Percentiles rank a stretch among this genome's conserved stretches.
phyloP scores from a whole-genome alignment of 2,888 invertebrate genomes.

The Drosophila basisetae region DNA sequence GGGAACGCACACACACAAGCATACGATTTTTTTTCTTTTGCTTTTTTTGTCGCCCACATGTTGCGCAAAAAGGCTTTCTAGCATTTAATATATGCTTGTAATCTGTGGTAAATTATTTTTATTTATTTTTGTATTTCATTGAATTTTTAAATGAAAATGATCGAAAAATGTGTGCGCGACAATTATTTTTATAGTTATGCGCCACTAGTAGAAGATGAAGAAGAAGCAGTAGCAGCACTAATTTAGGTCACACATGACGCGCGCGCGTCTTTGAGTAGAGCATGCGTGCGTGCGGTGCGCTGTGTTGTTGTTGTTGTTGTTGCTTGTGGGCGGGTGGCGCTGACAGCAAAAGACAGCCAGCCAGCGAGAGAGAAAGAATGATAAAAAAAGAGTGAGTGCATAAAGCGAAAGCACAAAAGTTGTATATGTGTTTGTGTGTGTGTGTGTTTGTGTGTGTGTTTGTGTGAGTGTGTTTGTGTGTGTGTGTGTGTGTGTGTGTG shows the following conservation, averaged over 20 bases:
- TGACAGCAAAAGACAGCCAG: neutral
- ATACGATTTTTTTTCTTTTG: neutral
- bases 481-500: too few relatives aligned
- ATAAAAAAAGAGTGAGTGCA: conserved; percentile 13
- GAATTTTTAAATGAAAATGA: conserved; percentile 16
- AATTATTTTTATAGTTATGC: conserved; percentile 13
- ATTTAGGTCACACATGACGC: conserved; percentile 79
- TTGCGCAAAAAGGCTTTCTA: conserved; percentile 47
- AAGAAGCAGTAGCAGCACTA: conserved; percentile 6
- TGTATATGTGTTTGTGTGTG: neutral
- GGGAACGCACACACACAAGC: conserved; percentile 22
- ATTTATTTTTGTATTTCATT: conserved; percentile 14
- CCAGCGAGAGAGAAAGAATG: conserved; percentile 1
- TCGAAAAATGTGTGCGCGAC: conserved; percentile 5
- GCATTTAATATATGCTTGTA: neutral
- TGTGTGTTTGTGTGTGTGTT: neutral
- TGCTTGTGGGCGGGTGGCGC: conserved; percentile 4
- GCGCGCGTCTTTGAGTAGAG: conserved; percentile 45
- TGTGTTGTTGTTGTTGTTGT: conserved; percentile 3
- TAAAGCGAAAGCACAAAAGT: conserved; percentile 45
- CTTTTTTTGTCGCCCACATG: conserved; percentile 40
- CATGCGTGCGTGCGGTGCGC: conserved; percentile 33
- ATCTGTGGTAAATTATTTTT: neutral
- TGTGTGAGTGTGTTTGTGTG: conserved; percentile 10
- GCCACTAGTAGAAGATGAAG: neutral